Evolutionary conservation across 2,888 invertebrate genomes (phyloP).

Genomic region (Clepsis dumicolana): DNA sequence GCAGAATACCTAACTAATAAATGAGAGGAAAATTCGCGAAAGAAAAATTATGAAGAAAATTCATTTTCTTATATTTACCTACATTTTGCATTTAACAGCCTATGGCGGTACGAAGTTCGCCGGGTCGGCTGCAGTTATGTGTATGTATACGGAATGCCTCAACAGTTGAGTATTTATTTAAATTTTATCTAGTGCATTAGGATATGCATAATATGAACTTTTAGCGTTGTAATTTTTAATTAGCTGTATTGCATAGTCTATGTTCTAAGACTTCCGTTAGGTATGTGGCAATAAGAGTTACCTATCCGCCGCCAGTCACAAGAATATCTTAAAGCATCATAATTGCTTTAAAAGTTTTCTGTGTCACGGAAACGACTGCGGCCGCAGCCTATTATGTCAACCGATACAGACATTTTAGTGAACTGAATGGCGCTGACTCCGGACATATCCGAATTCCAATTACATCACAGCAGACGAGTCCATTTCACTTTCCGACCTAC

Average conservation of each 20-base stretch:
- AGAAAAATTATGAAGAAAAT: too few species aligned
- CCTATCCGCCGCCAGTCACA: conserved; percentile 52
- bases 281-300: conserved; percentile 55
- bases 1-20: too few species aligned
- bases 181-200: neutral
- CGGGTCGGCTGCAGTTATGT: too few species aligned
- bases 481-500: conserved; percentile 86
- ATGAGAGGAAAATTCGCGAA: too few species aligned
- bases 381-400: conserved; percentile 79
- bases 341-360: conserved; percentile 62
- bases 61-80: too few species aligned
- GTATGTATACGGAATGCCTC: neutral
- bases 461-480: conserved; percentile 85
- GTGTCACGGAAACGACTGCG: conserved; percentile 67
- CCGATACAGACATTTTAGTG: conserved; percentile 81
- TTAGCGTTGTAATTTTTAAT: conserved; percentile 58
- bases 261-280: conserved; percentile 49
- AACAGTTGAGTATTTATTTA: neutral
- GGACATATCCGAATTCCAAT: conserved; percentile 86
- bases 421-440: conserved; percentile 83
- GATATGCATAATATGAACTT: conserved; percentile 22
- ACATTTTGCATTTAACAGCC: too few species aligned
- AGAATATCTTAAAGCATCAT: conserved; percentile 69
- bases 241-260: conserved; percentile 52
- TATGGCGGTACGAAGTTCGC: too few species aligned